Evolutionary conservation across 2,888 invertebrate species (phyloP).

Genomic region (Melanargia galathea): DNA sequence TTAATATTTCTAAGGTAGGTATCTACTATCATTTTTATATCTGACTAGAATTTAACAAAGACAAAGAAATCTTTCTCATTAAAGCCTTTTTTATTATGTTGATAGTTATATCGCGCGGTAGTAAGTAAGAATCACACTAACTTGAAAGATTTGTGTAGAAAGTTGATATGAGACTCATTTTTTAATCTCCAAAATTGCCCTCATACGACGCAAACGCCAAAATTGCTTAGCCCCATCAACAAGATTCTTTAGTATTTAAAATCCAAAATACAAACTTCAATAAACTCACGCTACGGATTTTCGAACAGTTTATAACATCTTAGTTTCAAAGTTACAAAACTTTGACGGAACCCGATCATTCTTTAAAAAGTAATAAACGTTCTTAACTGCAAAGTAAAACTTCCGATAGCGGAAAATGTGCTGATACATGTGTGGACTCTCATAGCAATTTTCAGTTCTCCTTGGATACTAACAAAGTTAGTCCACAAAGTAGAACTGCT

Average conservation of each 20-base stretch:
- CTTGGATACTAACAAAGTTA: constrained; percentile 27
- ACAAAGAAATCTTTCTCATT: no score
- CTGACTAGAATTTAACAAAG: no score
- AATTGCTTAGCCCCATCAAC: no score
- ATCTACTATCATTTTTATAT: no score
- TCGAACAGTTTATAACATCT: constrained; percentile 16
- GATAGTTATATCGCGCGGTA: no score
- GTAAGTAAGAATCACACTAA: no score
- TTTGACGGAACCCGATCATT: constrained; percentile 28
- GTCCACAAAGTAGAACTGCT: background rate
- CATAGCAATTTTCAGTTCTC: constrained; percentile 31
- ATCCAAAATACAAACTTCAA: constrained; percentile 1
- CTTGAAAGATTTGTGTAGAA: no score
- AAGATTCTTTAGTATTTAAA: background rate
- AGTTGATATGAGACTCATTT: background rate
- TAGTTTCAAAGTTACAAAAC: constrained; percentile 15
- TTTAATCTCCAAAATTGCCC: background rate
- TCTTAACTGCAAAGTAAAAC: constrained; percentile 28
- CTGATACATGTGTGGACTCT: constrained; percentile 19
- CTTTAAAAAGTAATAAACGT: constrained; percentile 36
- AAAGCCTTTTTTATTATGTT: no score
- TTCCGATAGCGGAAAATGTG: constrained; percentile 25
- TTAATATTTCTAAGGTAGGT: no score
- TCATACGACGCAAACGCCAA: no score
- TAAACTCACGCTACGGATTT: constrained; percentile 14